Conservation (phyloP, 2,888 invertebrate species). For the Mythimna albipuncta region DNA sequence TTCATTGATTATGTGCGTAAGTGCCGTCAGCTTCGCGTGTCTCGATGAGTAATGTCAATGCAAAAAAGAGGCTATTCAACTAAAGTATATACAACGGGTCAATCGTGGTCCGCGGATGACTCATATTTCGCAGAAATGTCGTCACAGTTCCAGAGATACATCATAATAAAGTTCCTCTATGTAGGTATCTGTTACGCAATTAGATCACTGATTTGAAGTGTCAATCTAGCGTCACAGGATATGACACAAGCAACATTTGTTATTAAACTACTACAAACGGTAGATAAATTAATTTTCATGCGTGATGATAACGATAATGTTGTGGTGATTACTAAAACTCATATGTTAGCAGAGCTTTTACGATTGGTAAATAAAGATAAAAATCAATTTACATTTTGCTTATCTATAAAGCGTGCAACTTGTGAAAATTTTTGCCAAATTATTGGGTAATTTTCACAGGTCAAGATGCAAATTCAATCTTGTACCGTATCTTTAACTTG, state of each 20-base stretch:
- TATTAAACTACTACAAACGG: constrained; percentile 48
- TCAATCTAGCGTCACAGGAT: constrained; percentile 73
- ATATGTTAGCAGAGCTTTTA: constrained; percentile 32
- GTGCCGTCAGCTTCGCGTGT: constrained; percentile 73
- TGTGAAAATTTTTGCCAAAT: constrained; percentile 5
- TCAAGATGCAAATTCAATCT: background rate
- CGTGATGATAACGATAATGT: constrained; percentile 64
- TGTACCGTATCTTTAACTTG: too few species aligned
- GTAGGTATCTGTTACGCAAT: constrained; percentile 63
- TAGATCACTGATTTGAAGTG: constrained; percentile 74
- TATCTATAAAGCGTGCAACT: constrained; percentile 7
- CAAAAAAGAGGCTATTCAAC: constrained; percentile 79
- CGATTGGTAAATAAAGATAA: constrained; percentile 42
- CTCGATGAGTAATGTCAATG: constrained; percentile 84
- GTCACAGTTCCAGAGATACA: constrained; percentile 83
- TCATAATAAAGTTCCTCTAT: constrained; percentile 56
- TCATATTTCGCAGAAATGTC: constrained; percentile 82
- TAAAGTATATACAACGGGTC: constrained; percentile 73
- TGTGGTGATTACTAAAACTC: constrained; percentile 52
- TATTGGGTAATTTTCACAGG: background rate
- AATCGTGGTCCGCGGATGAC: constrained; percentile 75
- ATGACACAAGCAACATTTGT: constrained; percentile 49
- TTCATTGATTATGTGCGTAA: constrained; percentile 79
- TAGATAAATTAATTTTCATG: constrained; percentile 59
- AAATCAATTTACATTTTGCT: constrained; percentile 29